A percentile compares a stretch with the other conserved stretches of the same genome.
phyloP scores from a whole-genome alignment of 2,888 invertebrate genomes.

The Drosophila mettleri region DNA sequence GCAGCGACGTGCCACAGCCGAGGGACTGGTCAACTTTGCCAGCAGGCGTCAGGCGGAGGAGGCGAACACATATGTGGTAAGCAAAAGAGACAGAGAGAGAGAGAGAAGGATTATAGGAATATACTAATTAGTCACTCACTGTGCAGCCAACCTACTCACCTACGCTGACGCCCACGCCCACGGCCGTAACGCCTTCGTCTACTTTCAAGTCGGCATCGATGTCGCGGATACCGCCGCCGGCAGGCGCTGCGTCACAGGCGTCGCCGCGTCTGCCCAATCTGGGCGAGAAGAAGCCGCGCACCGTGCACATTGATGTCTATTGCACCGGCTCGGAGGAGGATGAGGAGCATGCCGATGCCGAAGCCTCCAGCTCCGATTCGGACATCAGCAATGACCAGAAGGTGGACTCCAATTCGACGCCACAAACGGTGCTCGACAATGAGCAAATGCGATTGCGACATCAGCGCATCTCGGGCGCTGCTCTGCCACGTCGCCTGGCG shows the following conservation, averaged over 20 bases:
- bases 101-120: background rate
- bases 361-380: conserved; percentile 67
- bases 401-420: conserved; percentile 86
- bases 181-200: conserved; percentile 68
- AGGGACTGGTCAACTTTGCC: conserved; percentile 68
- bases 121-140: background rate
- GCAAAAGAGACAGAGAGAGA: conserved; percentile 10
- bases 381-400: conserved; percentile 50
- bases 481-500: conserved; percentile 85
- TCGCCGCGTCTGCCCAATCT: conserved; percentile 41
- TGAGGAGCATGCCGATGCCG: conserved; percentile 83
- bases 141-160: conserved; percentile 71
- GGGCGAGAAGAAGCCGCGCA: conserved; percentile 86
- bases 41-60: conserved; percentile 78
- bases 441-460: conserved; percentile 88
- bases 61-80: conserved; percentile 84
- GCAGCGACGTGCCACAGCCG: conserved; percentile 80
- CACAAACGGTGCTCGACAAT: conserved; percentile 88
- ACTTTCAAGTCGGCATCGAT: conserved; percentile 82
- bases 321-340: conserved; percentile 88
- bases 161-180: conserved; percentile 36
- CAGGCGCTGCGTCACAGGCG: conserved; percentile 28
- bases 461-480: conserved; percentile 85
- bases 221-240: conserved; percentile 77
- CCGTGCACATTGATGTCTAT: conserved; percentile 91